These are phyloP conservation scores for Hemithea aestivaria DNA, from an alignment of 2,888 invertebrate species.

Conservation along the genomic window DNA sequence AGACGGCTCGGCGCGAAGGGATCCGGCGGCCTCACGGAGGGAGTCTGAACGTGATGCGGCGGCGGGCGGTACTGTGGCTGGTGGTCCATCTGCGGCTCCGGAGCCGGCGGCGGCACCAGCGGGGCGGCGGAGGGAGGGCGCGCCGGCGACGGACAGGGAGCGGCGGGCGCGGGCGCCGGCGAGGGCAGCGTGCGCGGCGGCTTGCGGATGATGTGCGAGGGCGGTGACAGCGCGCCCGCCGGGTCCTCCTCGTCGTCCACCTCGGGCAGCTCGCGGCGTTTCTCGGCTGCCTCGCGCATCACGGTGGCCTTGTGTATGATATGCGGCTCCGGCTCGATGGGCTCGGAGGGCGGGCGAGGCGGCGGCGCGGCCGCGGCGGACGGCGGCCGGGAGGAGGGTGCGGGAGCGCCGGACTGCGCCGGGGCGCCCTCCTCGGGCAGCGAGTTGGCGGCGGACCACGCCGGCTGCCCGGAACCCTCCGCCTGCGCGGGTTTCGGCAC, in stretches of 20 bases:
- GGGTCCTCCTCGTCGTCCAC: slow-evolving; percentile 68
- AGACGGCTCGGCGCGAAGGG: slow-evolving; percentile 59
- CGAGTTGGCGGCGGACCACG: slow-evolving; percentile 55
- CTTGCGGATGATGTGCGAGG: slow-evolving; percentile 72
- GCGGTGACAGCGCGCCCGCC: slow-evolving; percentile 62
- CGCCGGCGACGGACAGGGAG: slow-evolving; percentile 59
- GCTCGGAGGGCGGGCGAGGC: slow-evolving; percentile 68
- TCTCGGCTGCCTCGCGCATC: slow-evolving; percentile 74
- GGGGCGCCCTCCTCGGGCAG: slow-evolving; percentile 63
- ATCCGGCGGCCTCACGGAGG: slow-evolving; percentile 57
- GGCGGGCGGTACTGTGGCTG: slow-evolving; percentile 48
- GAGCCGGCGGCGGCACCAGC: slow-evolving; percentile 35
- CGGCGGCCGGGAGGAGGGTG: slow-evolving; percentile 70
- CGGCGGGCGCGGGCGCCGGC: slow-evolving; percentile 62
- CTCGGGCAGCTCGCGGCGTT: slow-evolving; percentile 65
- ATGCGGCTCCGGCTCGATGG: slow-evolving; percentile 75
- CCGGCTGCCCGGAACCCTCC: slow-evolving; percentile 55
- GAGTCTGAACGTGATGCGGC: slow-evolving; percentile 55
- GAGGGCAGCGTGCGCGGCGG: slow-evolving; percentile 56
- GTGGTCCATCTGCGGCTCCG: slow-evolving; percentile 51
- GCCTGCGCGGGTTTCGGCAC: slow-evolving; percentile 80
- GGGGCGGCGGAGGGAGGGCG: slow-evolving; percentile 54
- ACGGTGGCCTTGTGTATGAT: slow-evolving; percentile 76
- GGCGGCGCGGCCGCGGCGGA: slow-evolving; percentile 70
- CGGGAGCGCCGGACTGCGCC: slow-evolving; percentile 64